These are phyloP conservation scores for Drosophila mayri DNA, from an alignment of 1,140 invertebrate species.

Conservation along the genomic window DNA sequence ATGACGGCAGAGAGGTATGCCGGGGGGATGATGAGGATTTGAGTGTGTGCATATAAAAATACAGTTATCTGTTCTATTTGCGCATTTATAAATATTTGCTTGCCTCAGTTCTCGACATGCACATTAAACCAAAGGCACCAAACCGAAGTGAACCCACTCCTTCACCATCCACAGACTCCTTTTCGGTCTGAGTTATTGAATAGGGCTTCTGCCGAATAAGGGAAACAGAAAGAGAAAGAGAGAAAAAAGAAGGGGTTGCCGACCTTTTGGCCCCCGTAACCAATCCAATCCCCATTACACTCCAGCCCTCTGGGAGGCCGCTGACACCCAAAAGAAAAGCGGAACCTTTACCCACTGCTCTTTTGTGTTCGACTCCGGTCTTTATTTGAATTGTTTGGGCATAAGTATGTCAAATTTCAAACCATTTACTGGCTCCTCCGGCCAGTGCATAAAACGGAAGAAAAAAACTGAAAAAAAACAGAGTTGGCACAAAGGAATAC, in stretches of 20 bases:
- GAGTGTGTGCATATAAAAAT: constrained; percentile 75
- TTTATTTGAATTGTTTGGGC: constrained; percentile 55
- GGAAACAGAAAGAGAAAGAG: neutral
- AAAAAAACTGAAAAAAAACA: neutral
- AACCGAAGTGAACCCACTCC: constrained; percentile 11
- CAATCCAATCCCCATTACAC: constrained; percentile 21
- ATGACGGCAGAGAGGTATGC: neutral
- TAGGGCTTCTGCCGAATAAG: constrained; percentile 28
- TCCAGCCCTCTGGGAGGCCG: constrained; percentile 22
- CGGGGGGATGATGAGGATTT: constrained; percentile 22
- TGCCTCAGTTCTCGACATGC: constrained; percentile 71
- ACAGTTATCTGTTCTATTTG: constrained; percentile 81
- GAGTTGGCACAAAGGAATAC: constrained; percentile 4
- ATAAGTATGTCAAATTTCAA: constrained; percentile 58
- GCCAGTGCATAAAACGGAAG: constrained; percentile 39
- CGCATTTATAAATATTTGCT: constrained; percentile 82
- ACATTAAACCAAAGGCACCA: constrained; percentile 57
- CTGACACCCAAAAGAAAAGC: constrained; percentile 42
- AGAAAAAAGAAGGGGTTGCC: constrained; percentile 54
- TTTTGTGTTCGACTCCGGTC: constrained; percentile 46
- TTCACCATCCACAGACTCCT: constrained; percentile 3
- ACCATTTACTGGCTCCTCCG: constrained; percentile 49
- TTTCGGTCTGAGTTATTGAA: constrained; percentile 62
- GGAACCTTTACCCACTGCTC: constrained; percentile 43
- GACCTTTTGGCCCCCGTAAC: constrained; percentile 57